Evolutionary conservation across 2,797 vertebrate genomes (phyloP).

Genomic region (Syndactyla subalaris): DNA sequence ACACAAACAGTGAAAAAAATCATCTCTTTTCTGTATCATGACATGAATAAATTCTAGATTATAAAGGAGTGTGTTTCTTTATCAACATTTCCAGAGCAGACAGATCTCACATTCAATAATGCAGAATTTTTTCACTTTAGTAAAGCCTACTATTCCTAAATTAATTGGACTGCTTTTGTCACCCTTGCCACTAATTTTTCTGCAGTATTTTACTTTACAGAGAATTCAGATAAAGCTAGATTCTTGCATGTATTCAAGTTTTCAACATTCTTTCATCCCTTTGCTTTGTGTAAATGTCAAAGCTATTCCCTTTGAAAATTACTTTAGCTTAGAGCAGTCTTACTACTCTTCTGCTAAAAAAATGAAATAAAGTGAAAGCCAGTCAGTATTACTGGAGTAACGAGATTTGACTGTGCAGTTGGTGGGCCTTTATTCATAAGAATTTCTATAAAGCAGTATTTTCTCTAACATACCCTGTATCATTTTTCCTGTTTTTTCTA

Average conservation of each 20-base stretch:
- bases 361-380: background rate
- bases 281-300: conserved; percentile 41
- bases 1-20: background rate
- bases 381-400: background rate
- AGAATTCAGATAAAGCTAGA: background rate
- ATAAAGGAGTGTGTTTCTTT: background rate
- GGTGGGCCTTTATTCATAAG: background rate
- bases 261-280: conserved; percentile 11
- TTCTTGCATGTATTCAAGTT: background rate
- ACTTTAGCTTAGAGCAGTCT: background rate
- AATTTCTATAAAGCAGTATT: background rate
- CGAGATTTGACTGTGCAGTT: background rate
- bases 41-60: background rate
- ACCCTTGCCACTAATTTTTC: background rate
- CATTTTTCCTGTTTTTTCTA: background rate
- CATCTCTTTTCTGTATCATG: background rate
- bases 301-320: conserved; percentile 29
- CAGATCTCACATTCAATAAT: background rate
- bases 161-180: background rate
- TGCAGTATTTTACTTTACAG: background rate
- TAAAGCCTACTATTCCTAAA: background rate
- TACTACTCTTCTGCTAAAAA: background rate
- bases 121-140: background rate
- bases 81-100: background rate
- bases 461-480: background rate